Evolutionary conservation across 2,888 invertebrate genomes (phyloP).

Genomic region (Cordylochernes scorpioides): DNA sequence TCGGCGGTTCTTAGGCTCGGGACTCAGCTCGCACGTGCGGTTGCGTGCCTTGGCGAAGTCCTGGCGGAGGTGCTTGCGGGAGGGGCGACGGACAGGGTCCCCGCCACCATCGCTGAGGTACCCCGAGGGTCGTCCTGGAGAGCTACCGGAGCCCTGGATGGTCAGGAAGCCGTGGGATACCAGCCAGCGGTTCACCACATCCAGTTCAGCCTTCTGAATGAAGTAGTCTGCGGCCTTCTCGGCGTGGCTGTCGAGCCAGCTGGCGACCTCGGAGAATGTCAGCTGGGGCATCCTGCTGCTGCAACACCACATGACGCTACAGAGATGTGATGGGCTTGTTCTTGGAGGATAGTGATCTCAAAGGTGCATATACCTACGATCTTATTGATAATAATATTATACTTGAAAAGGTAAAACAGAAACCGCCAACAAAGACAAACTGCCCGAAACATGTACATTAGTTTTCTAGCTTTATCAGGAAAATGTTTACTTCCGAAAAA

Average conservation of each 20-base stretch:
- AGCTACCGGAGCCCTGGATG: constrained; percentile 20
- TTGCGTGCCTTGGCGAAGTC: constrained; percentile 27
- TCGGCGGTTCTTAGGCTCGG: constrained; percentile 20
- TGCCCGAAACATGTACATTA: no score
- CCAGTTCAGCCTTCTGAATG: constrained; percentile 25
- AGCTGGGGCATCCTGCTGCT: constrained; percentile 14
- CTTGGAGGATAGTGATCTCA: no score
- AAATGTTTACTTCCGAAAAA: no score
- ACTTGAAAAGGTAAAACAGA: no score
- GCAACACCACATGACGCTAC: no score
- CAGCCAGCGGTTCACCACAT: constrained; percentile 26
- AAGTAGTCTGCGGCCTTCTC: constrained; percentile 25
- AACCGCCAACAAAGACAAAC: no score
- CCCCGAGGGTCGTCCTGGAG: constrained; percentile 7
- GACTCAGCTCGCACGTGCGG: constrained; percentile 25
- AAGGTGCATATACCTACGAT: no score
- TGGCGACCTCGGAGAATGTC: constrained; percentile 22
- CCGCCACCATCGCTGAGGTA: constrained; percentile 8
- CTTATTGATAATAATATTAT: no score
- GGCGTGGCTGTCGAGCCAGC: constrained; percentile 26
- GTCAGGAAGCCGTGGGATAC: constrained; percentile 24
- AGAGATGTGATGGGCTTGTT: no score
- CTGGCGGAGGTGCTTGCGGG: constrained; percentile 26
- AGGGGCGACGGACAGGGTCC: constrained; percentile 14
- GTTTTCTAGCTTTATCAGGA: no score